Base-by-base conservation (phyloP, 2,888 invertebrate genomes). In the Tuta absoluta region DNA sequence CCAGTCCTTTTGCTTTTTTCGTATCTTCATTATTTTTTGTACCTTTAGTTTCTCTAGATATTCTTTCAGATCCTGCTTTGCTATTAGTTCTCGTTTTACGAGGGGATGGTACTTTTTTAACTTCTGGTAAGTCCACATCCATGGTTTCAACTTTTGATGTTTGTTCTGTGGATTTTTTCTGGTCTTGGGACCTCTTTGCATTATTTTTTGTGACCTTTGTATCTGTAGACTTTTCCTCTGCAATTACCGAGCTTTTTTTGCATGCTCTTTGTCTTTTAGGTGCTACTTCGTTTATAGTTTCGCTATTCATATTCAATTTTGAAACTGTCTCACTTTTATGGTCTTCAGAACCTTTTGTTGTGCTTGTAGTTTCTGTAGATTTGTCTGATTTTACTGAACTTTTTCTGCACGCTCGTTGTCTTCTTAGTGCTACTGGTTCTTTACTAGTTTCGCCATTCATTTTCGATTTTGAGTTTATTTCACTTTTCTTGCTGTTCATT, bases 391-490 rank as follows among this genome's bases (percentile, higher is more conserved):
- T 28, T n/a, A 23, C 56, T 28, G 56, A 28, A 33, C 56, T 56
- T 17, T 56, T 65, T 60, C 41, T 68, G 62, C 57, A 65, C 62
- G 38, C 56, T 57, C 60, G 37, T 24, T 60, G 11, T 45, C 41
- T 41, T 60, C 21, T 60, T 23, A 12, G 45, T 65, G 38, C 37
- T 3, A 24, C 48, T n/a, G n/a, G n/a, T 53, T 53, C 17, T 14
- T 58, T 21, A 41, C 63, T 64, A 23, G n/a, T 21, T 57, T 59
- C 60, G n/a, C 21, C 49, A 28, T 63, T 60, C 2, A 41, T 63
- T 61, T 58, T 63, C 21, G 51, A 56, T 63, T 65, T 66, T 56
- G 17, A 19, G 14, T n/a, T 10, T 33, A 8, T 33, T 10, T 33
- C 10, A 33, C 8, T 33, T 7, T 7, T 4, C 10, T 33, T 33